Base-by-base conservation (phyloP, 2,888 invertebrate genomes). In the Ectropis crepuscularia region DNA sequence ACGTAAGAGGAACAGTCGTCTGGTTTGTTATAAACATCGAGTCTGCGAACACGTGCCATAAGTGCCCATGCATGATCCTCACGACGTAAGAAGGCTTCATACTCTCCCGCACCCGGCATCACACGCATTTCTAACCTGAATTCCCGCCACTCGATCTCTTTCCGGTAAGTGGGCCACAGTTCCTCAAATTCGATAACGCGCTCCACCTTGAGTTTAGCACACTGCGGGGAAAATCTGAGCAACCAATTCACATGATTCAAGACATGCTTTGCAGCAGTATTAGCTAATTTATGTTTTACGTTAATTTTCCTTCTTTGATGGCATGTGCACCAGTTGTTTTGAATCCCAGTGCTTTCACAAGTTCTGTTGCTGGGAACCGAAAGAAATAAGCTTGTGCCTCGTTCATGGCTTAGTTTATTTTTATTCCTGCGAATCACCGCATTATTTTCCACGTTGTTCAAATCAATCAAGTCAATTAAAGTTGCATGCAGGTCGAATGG, bases 401-500 rank as follows among this genome's bases (percentile, higher is more conserved):
- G 88, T 0, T 89, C 80, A 65, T 87, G 70, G 12, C 74, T 75
- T 16, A 37, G 42, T 37, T 87, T 68, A 42, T 77, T 77, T 53
- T 37, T 39, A 10, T 72, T 83, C 61, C 89, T 83, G 36, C 78
- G 70, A 53, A 61, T 39, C 57, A 85, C 75, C 57, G 69, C 74
- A 45, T 69, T 57, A 63, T 82, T 73, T 59, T 72, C 71, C 53
- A 85, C 69, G 42, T 77, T 74, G 8, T 90, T 83, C 63, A 92
- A 72, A 63, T 95, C 80, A 8, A 95, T 72, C 5, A 97, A 82
- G 79, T 97, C 96, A 16, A 90, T 63, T 54, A 98, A 80, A 0
- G 97, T 97, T 74, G 95, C 95, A 81, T 97, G 95, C n/a, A 98
- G 79, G 83, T 98, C 98, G 82, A 95, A 97, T 0, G 96, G 79